Evolutionary conservation across 2,888 invertebrate genomes (phyloP), one percentile per base, ranked within the genome.

Genomic region (Pyrgus malvae): DNA sequence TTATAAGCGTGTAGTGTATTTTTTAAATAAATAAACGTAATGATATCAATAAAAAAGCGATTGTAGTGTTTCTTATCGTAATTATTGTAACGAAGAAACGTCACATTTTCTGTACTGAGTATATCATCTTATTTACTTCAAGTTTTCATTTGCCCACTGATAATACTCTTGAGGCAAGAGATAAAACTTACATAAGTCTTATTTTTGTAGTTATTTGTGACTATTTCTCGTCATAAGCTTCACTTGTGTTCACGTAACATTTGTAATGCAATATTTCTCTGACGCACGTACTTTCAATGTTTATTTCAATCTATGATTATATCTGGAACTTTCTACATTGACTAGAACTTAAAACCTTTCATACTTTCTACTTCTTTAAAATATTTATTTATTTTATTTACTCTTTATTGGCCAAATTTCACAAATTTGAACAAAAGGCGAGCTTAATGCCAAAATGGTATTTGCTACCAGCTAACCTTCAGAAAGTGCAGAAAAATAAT

Each of bases 61-160:
- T 41, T 19, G 8, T 48, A 35, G 33, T 48, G 42, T 57, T 57
- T 35, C 51, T 50, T 37, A 41, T 27, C 41, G 23, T 11, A 31
- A 38, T 49, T 37, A 42, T 35, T 42, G 21, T 48, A 35, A 40
- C 45, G 48, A 51, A 50, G 29, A 29, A 17, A 7, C 19, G 8
- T 29, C 23, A n/a, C 31, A 17, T 46, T 45, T 54, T 45, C 54
- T 54, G 40, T 23, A 14, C 17, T 25, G 17, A 42, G 25, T 50
- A 53, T 59, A 59, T 60, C 57, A 29, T 40, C 17, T 33, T 56
- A 27, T 60, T 48, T 50, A 35, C 16, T 58, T 58, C 44, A 48
- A 50, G 23, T 44, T 46, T 41, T 53, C 23, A 29, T 56, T 48
- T 29, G 46, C 46, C 19, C 21, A 51, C 27, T 46, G 57, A 48